These are phyloP conservation scores for Platerodrilus igneus DNA, from an alignment of 2,888 invertebrate genomes.

Conservation along the genomic window DNA sequence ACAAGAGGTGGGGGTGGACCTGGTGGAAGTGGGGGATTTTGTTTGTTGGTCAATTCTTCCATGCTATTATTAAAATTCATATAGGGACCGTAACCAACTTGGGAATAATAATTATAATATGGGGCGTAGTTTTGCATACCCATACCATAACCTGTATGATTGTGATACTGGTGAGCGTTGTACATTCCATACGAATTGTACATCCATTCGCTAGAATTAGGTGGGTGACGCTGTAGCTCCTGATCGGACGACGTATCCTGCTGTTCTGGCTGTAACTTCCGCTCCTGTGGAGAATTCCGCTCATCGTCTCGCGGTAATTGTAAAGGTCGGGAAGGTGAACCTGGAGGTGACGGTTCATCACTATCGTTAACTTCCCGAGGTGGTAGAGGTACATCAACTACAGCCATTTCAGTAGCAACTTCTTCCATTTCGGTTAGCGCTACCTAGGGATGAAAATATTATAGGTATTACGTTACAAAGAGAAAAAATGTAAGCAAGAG, in stretches of 20 bases:
- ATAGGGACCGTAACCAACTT: constrained; percentile 33
- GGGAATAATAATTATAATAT: constrained; percentile 50
- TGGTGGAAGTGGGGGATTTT: constrained; percentile 55
- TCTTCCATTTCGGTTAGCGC: constrained; percentile 16
- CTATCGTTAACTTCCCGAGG: constrained; percentile 9
- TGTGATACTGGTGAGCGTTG: constrained; percentile 23
- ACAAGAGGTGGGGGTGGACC: constrained; percentile 52
- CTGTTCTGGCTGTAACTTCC: constrained; percentile 9
- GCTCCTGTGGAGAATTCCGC: constrained; percentile 7
- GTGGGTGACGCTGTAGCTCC: no score
- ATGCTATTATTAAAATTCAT: constrained; percentile 44
- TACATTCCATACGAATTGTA: constrained; percentile 29
- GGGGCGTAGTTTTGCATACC: constrained; percentile 44
- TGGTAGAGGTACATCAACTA: constrained; percentile 2
- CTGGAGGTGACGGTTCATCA: no score
- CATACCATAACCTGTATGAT: constrained; percentile 23
- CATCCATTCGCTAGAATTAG: no score
- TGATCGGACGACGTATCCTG: constrained; percentile 19
- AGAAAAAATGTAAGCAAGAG: neutral
- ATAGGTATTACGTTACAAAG: neutral
- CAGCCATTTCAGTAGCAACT: constrained; percentile 11
- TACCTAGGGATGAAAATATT: constrained; percentile 9
- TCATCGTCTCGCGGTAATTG: no score
- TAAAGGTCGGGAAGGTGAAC: no score
- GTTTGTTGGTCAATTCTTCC: no score